Evolutionary conservation across 2,888 invertebrate genomes (phyloP).

Genomic region (Coelinius sp.): DNA sequence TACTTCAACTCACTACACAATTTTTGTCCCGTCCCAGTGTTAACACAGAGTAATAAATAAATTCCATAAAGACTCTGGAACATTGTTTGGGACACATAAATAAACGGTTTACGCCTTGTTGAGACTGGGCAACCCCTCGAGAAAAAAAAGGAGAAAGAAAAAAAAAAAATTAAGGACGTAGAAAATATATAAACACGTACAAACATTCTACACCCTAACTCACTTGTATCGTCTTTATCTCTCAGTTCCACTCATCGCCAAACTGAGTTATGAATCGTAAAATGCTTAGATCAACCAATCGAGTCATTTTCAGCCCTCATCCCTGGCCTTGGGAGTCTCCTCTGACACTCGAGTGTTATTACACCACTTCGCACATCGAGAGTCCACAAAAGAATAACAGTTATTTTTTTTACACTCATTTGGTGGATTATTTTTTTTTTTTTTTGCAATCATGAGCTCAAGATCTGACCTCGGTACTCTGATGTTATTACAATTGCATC

Average conservation of each 20-base stretch:
- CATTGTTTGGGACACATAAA: conserved; percentile 69
- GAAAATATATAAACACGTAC: conserved; percentile 22
- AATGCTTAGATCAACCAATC: conserved; percentile 26
- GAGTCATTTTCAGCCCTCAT: neutral
- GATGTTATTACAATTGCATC: conserved; percentile 9
- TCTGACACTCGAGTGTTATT: conserved; percentile 11
- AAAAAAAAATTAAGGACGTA: conserved; percentile 12
- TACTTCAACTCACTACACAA: conserved; percentile 4
- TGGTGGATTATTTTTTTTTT: neutral
- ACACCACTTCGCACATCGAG: conserved; percentile 1
- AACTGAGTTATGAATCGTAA: conserved; percentile 60
- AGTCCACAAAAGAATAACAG: conserved; percentile 1
- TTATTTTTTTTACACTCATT: neutral
- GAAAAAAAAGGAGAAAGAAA: too few relatives aligned
- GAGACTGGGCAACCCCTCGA: conserved; percentile 40
- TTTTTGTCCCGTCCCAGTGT: conserved; percentile 2
- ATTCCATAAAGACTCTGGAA: conserved; percentile 56
- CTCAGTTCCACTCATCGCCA: conserved; percentile 42
- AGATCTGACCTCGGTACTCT: neutral
- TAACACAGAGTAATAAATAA: conserved; percentile 58
- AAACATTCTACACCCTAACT: conserved; percentile 42
- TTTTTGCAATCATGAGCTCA: neutral
- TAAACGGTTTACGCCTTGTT: conserved; percentile 68
- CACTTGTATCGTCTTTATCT: conserved; percentile 49
- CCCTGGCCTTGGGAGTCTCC: neutral